phyloP scores from a whole-genome alignment of 2,797 vertebrate genomes.

The Potorous gilbertii region DNA sequence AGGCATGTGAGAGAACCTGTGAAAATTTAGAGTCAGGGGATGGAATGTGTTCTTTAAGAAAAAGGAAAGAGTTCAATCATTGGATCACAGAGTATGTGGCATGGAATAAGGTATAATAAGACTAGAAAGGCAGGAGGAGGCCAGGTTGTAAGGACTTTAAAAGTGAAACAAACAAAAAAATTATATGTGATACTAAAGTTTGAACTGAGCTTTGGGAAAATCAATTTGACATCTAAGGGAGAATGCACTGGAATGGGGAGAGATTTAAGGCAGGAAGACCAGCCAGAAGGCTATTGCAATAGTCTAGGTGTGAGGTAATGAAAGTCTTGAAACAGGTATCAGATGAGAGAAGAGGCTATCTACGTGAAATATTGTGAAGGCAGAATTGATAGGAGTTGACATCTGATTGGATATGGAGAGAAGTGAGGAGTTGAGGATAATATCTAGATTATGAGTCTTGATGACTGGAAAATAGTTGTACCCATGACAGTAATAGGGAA shows the following conservation, averaged over 20 bases:
- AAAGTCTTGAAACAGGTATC: too few species aligned
- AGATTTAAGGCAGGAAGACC: not conserved
- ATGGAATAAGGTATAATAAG: not conserved
- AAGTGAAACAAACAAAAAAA: not conserved
- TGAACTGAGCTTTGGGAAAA: not conserved
- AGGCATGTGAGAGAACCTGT: not conserved
- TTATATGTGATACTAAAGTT: not conserved
- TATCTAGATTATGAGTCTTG: too few species aligned
- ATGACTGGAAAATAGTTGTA: too few species aligned
- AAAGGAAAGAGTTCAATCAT: not conserved
- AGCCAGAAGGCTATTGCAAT: too few species aligned
- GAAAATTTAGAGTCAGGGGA: not conserved
- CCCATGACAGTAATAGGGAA: too few species aligned
- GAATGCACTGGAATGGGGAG: not conserved
- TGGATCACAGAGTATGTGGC: not conserved
- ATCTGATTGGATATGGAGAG: too few species aligned
- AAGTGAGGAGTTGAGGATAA: too few species aligned
- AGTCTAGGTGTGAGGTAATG: too few species aligned
- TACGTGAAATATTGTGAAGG: too few species aligned
- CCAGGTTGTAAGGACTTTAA: not conserved
- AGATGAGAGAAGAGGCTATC: too few species aligned
- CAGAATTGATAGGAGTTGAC: too few species aligned
- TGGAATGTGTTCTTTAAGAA: not conserved
- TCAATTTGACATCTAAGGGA: not conserved
- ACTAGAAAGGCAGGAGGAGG: not conserved